phyloP scores from a whole-genome alignment of 2,113 vertebrate species.

The Catharus fuscescens region DNA sequence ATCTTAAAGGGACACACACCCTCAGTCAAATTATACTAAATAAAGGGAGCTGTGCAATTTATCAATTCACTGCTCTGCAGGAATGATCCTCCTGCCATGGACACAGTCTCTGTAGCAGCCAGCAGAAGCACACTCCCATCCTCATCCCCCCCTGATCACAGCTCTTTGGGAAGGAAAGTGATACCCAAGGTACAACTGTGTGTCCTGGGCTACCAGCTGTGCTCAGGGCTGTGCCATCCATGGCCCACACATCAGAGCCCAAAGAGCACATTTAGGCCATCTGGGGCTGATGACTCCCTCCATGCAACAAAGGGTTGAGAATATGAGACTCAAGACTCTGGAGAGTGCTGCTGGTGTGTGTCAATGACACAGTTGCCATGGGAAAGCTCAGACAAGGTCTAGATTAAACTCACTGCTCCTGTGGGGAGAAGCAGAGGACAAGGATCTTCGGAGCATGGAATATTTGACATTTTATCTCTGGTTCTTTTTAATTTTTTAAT shows the following conservation, averaged over 20 bases:
- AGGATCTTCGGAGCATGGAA: neutral
- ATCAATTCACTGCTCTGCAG: neutral
- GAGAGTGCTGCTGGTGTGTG: neutral
- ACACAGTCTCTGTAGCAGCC: neutral
- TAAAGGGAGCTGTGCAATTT: neutral
- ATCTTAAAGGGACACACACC: constrained; percentile 15
- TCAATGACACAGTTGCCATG: neutral
- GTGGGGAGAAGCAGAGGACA: neutral
- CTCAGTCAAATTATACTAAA: neutral
- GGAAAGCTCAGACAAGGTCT: neutral
- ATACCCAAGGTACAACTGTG: neutral
- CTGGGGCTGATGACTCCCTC: neutral
- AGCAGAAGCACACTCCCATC: neutral
- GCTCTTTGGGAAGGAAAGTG: neutral
- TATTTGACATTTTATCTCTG: neutral
- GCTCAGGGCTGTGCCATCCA: neutral
- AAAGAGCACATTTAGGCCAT: neutral
- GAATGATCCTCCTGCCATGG: neutral
- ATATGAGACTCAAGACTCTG: neutral
- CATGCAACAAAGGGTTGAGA: neutral
- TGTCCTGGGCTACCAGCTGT: neutral
- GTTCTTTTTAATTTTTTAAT: neutral
- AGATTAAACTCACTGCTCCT: neutral
- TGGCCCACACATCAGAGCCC: neutral
- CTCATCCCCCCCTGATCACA: neutral